Conservation (phyloP, 2,797 vertebrate species). For the Thaleichthys pacificus region DNA sequence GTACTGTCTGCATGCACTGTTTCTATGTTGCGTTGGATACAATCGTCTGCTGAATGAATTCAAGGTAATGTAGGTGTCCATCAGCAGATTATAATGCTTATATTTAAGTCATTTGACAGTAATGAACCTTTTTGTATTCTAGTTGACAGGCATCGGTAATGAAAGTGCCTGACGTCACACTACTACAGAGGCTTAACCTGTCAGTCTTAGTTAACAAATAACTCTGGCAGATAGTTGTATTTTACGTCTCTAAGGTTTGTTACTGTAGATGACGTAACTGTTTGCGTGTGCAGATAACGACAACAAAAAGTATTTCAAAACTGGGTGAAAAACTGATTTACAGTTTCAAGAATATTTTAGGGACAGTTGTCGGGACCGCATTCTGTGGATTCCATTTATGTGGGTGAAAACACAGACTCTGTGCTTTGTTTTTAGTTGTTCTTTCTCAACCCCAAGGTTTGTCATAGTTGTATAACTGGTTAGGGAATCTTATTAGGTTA, state of each 20-base stretch:
- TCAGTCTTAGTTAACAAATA: constrained; percentile 11
- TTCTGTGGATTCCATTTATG: not conserved
- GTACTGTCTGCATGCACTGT: too few species aligned
- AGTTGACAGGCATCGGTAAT: not conserved
- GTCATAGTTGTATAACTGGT: too few species aligned
- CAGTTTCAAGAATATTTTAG: not conserved
- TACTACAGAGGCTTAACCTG: not conserved
- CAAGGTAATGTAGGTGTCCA: too few species aligned
- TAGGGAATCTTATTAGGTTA: too few species aligned
- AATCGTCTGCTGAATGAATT: too few species aligned
- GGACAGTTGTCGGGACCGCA: not conserved
- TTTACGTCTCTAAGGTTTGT: not conserved
- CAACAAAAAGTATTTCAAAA: not conserved
- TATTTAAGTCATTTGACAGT: too few species aligned
- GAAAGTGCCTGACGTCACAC: not conserved
- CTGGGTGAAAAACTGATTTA: not conserved
- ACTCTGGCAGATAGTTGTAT: constrained; percentile 10
- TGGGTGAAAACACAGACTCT: not conserved
- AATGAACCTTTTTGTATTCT: too few species aligned
- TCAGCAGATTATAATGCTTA: too few species aligned
- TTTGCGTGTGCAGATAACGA: too few species aligned
- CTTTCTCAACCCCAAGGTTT: not conserved
- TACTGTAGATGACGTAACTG: not conserved
- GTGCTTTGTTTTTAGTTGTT: not conserved
- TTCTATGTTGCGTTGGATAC: too few species aligned